Conservation (phyloP, 2,113 vertebrate species). For the Entosphenus tridentatus region DNA sequence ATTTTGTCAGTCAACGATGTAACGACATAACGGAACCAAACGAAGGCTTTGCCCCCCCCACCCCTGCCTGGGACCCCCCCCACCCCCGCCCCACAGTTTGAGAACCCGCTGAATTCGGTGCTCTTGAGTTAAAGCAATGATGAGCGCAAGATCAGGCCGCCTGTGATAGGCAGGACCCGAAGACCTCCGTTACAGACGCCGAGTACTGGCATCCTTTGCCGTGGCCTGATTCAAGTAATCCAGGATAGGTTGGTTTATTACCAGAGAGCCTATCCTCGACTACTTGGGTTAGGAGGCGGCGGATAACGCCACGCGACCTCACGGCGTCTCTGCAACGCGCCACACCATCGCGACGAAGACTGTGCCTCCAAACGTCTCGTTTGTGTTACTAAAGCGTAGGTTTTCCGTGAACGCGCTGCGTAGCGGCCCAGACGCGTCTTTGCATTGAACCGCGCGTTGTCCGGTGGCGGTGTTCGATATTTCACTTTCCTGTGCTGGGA, state of each 20-base stretch:
- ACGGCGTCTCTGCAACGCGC: too few relatives aligned
- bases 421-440: too few relatives aligned
- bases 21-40: not conserved
- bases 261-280: slow-evolving; percentile 67
- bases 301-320: too few relatives aligned
- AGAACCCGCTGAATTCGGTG: not conserved
- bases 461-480: too few relatives aligned
- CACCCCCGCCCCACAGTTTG: not conserved
- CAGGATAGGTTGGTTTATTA: slow-evolving; percentile 85
- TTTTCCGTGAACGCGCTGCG: too few relatives aligned
- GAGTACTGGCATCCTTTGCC: slow-evolving; percentile 15
- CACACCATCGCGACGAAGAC: too few relatives aligned
- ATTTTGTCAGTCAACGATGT: not conserved
- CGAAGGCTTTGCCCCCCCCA: not conserved
- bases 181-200: not conserved
- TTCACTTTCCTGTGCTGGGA: too few relatives aligned
- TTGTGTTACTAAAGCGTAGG: too few relatives aligned
- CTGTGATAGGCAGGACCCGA: not conserved
- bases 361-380: too few relatives aligned
- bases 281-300: slow-evolving; percentile 58
- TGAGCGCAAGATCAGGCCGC: not conserved
- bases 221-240: slow-evolving; percentile 90
- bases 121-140: not conserved
- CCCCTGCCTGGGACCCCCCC: not conserved
- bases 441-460: too few relatives aligned